Percentiles rank a stretch among this genome's conserved stretches.
phyloP scores from a whole-genome alignment of 2,888 invertebrate genomes.

The Hypolimnas misippus region DNA sequence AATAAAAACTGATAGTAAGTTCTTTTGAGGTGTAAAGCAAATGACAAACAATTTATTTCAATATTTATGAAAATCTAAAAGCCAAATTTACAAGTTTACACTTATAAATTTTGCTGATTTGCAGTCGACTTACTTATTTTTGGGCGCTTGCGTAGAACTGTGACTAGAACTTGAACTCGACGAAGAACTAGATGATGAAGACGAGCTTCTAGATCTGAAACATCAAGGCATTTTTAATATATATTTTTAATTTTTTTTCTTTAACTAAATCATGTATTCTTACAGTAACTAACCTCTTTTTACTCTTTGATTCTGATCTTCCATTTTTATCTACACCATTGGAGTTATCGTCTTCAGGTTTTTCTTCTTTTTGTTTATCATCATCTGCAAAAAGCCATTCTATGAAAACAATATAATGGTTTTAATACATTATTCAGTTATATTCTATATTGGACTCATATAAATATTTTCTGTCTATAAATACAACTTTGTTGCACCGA shows the following conservation, averaged over 20 bases:
- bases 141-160: conserved; percentile 66
- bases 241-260: neutral
- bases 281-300: conserved; percentile 60
- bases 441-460: neutral
- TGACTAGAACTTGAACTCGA: conserved; percentile 80
- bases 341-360: conserved; percentile 54
- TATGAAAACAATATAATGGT: neutral
- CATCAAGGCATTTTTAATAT: conserved; percentile 24
- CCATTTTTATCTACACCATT: conserved; percentile 62
- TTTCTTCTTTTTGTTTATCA: conserved; percentile 60
- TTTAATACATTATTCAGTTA: neutral
- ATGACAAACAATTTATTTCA: too few relatives aligned
- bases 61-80: too few relatives aligned
- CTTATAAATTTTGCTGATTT: too few relatives aligned
- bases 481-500: neutral
- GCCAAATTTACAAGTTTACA: too few relatives aligned
- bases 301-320: conserved; percentile 62
- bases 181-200: conserved; percentile 75
- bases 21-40: too few relatives aligned
- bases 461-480: too few relatives aligned
- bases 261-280: too few relatives aligned
- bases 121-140: conserved; percentile 67
- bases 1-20: too few relatives aligned
- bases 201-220: conserved; percentile 72
- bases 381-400: conserved; percentile 49